Evolutionary conservation across 64 coral and sea anemone genomes (phyloP).

Genomic region (Stichodactyla helianthus): DNA sequence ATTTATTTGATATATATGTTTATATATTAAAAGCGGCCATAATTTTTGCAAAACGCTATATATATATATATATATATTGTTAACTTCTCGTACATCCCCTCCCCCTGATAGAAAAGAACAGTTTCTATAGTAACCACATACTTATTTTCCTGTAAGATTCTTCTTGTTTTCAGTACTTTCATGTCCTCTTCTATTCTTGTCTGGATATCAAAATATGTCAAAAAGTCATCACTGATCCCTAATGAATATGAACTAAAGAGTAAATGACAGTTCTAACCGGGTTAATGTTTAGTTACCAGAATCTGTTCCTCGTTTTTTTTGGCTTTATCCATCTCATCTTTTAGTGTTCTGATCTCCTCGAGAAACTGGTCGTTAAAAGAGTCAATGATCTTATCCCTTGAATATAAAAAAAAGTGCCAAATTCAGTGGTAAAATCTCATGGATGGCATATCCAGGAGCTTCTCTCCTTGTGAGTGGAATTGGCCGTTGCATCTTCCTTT

Average conservation of each 20-base stretch:
- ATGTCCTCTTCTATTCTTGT: constrained; percentile 5
- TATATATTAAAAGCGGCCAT: no score
- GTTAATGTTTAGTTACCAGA: not conserved
- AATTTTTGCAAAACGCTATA: no score
- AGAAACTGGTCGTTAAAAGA: constrained; percentile 9
- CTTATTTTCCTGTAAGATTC: constrained; percentile 23
- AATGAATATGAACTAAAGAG: not conserved
- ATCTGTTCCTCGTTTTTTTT: constrained; percentile 17
- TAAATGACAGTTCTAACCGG: not conserved
- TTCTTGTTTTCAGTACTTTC: not conserved
- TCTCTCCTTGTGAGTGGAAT: not conserved
- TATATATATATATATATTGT: no score
- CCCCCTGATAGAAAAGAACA: not conserved
- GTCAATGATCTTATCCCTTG: constrained; percentile 1
- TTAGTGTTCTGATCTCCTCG: not conserved
- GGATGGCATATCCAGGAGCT: not conserved
- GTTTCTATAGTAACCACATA: not conserved
- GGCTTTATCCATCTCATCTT: constrained; percentile 13
- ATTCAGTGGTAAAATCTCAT: not conserved
- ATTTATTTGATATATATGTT: no score
- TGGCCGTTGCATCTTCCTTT: no score
- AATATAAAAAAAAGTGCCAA: not conserved
- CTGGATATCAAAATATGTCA: not conserved
- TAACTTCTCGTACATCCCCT: not conserved
- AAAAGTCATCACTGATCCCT: not conserved